Base-by-base conservation (phyloP, 1,140 invertebrate species). In the Leguminivora glycinivorella region DNA sequence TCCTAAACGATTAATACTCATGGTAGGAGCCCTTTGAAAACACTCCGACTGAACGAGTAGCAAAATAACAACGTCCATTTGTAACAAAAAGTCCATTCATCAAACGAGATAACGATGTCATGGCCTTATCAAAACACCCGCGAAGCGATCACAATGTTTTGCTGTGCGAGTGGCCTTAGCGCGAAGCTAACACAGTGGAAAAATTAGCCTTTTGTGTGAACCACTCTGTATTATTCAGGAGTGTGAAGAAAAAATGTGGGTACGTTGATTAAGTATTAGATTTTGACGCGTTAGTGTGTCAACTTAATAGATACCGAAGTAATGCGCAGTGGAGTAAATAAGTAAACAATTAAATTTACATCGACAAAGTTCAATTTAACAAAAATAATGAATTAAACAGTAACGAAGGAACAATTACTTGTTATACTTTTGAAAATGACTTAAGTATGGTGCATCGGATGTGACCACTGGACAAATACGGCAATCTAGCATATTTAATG, bases 61-160 rank as follows among this genome's bases (percentile, higher is more conserved):
- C 72, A 77, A 81, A 85, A 88, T 84, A 84, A 85, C 83, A 82
- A 77, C 78, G 80, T 84, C 82, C 82, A 88, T 88, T 88, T 82
- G 81, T 82, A 81, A 83, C 85, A 88, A 85, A 86, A 87, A 86
- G 84, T 82, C 83, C 85, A 88, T 88, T 88, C 83, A 86, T 88
- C 83, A 88, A 82, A 83, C 75, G 80, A 88, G 84, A 88, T 86
- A 88, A 88, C 84, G 83, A 84, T 81, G 83, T 88, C 83, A 84
- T 77, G 75, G 77, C 82, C 83, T 84, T 88, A 88, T 85, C 85
- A 84, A 86, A 88, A 85, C 82, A 83, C 76, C 82, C 81, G 81
- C 75, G 82, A 88, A 83, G 79, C 82, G 83, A 84, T 87, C 85
- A 83, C 81, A 80, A 81, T 83, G 83, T 85, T 87, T 85, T 87